phyloP scores from a whole-genome alignment of 1,140 invertebrate genomes.

The Protaetia brevitarsis region DNA sequence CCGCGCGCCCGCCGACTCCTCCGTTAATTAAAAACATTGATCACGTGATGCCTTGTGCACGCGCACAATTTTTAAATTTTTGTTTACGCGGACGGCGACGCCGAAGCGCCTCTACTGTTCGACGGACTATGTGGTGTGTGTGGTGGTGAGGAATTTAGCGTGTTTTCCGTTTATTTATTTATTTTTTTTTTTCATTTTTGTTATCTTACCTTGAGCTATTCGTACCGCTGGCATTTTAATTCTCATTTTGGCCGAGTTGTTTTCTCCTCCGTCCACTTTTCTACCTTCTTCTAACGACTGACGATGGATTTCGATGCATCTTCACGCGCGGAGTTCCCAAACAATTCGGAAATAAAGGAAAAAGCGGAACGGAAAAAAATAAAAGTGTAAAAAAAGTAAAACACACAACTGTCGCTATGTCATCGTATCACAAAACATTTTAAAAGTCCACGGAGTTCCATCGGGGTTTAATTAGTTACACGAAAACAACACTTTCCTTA shows the following conservation, averaged over 20 bases:
- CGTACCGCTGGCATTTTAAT: conserved; percentile 93
- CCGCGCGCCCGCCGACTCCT: conserved; percentile 25
- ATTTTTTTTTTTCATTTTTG: neutral
- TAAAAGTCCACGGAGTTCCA: neutral
- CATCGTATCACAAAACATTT: conserved; percentile 5
- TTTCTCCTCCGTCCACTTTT: neutral
- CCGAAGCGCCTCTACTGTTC: too few species aligned
- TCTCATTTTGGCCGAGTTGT: conserved; percentile 72
- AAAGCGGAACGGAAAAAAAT: too few species aligned
- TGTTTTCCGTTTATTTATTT: neutral
- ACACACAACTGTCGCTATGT: neutral
- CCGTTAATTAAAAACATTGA: conserved; percentile 41
- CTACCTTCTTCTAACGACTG: conserved; percentile 14
- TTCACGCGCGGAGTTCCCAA: neutral
- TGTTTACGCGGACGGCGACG: neutral
- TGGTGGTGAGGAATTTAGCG: too few species aligned
- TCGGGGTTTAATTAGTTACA: neutral
- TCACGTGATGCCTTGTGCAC: conserved; percentile 31
- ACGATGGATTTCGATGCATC: neutral
- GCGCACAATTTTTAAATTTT: conserved; percentile 33
- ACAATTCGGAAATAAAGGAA: too few species aligned
- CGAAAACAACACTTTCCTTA: too few species aligned
- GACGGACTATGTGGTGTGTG: too few species aligned
- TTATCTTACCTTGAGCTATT: conserved; percentile 81
- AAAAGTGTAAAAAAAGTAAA: neutral